Conservation (phyloP, 2,888 invertebrate species). For the Ditula angustiorana region DNA sequence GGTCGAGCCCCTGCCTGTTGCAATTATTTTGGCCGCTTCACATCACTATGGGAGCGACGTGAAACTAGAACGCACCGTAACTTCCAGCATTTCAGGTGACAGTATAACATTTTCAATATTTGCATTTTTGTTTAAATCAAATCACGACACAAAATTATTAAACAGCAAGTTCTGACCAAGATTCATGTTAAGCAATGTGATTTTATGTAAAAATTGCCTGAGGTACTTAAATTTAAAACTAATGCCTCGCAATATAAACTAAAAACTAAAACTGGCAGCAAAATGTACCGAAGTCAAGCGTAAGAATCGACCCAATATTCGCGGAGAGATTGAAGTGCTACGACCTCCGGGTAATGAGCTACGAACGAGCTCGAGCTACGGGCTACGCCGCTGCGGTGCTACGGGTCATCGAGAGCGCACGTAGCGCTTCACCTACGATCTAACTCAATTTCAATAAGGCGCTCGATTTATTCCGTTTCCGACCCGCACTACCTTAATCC, state of each 20-base stretch:
- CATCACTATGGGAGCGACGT: background rate
- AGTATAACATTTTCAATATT: background rate
- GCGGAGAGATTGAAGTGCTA: conserved; percentile 62
- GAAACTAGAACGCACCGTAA: conserved; percentile 5
- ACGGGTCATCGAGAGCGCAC: conserved; percentile 33
- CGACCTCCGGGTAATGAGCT: conserved; percentile 34
- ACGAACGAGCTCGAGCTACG: conserved; percentile 29
- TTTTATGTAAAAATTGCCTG: background rate
- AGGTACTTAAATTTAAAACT: background rate
- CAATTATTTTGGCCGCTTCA: conserved; percentile 28
- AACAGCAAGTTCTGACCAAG: background rate
- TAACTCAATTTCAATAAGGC: conserved; percentile 39
- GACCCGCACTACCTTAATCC: conserved; percentile 26
- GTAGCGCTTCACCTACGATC: conserved; percentile 30
- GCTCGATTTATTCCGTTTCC: conserved; percentile 36
- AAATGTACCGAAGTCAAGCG: conserved; percentile 45
- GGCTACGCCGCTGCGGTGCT: conserved; percentile 18
- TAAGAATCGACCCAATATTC: conserved; percentile 53
- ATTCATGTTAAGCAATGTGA: background rate
- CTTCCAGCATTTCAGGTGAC: background rate
- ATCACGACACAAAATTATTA: background rate
- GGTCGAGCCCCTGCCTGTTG: conserved; percentile 33
- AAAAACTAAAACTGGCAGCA: conserved; percentile 2
- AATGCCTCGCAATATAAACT: background rate
- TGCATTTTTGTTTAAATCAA: conserved; percentile 11